Conservation (phyloP, 2,797 vertebrate genomes). For the Lates japonicus region DNA sequence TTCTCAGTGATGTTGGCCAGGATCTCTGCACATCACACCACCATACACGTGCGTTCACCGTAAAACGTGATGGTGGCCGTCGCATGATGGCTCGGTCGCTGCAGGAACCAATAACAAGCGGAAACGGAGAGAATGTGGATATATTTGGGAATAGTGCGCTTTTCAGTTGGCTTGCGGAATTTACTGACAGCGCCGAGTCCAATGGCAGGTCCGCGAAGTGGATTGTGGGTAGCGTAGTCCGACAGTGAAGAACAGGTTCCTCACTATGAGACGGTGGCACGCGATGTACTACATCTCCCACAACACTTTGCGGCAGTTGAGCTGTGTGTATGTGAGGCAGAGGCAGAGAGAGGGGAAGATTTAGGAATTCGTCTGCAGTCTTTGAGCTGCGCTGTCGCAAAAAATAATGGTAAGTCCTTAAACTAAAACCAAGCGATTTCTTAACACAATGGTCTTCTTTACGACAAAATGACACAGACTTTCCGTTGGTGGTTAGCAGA, state of each 20-base stretch:
- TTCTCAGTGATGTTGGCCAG: background rate
- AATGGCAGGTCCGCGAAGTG: conserved; percentile 28
- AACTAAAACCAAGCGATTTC: background rate
- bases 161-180: conserved; percentile 56
- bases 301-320: conserved; percentile 37
- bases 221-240: conserved; percentile 67
- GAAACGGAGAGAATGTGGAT: conserved; percentile 10
- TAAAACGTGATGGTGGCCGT: conserved; percentile 57
- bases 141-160: conserved; percentile 26
- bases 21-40: conserved; percentile 53
- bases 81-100: conserved; percentile 60
- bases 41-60: conserved; percentile 55
- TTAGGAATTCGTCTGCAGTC: conserved; percentile 79
- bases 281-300: conserved; percentile 78
- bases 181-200: conserved; percentile 54
- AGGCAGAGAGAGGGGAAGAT: conserved; percentile 66
- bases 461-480: rapidly evolving
- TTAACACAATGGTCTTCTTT: background rate
- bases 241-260: rapidly evolving
- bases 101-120: conserved; percentile 60
- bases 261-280: rapidly evolving
- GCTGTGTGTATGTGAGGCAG: conserved; percentile 47
- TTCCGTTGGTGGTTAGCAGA: background rate
- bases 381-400: conserved; percentile 60
- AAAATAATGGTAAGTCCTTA: conserved; percentile 77